Percentiles rank a stretch among this genome's conserved stretches.
Conservation (phyloP, 2,888 invertebrate species). For the Didymodactylos carnosus region DNA sequence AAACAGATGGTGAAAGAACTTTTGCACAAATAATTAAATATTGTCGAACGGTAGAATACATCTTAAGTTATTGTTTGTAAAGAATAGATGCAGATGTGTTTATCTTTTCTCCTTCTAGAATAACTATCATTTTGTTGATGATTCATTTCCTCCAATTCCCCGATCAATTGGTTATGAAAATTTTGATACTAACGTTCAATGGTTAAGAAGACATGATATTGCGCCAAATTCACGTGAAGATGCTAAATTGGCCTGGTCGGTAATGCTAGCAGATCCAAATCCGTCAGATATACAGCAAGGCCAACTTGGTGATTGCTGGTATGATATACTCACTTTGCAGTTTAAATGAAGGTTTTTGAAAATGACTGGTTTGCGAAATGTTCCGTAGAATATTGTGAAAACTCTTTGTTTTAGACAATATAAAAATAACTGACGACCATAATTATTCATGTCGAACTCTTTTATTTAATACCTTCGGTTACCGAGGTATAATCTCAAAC, state of each 20-base stretch:
- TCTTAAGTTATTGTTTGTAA: neutral
- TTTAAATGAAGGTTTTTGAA: neutral
- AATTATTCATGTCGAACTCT: no score
- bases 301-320: constrained; percentile 7
- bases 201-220: constrained; percentile 1
- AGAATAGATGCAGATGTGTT: no score
- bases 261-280: constrained; percentile 11
- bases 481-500: no score
- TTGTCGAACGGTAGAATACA: neutral
- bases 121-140: constrained; percentile 3
- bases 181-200: neutral
- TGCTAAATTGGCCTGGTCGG: neutral
- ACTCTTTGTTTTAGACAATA: neutral
- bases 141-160: constrained; percentile 10
- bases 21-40: neutral
- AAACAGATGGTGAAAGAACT: neutral
- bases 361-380: neutral
- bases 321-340: neutral
- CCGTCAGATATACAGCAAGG: constrained; percentile 12
- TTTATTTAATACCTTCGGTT: no score
- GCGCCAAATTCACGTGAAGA: neutral
- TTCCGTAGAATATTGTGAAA: neutral
- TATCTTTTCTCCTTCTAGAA: neutral
- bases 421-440: no score
- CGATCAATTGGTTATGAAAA: constrained; percentile 4